phyloP scores from a whole-genome alignment of 2,113 vertebrate genomes.

The Leiothrix lutea region DNA sequence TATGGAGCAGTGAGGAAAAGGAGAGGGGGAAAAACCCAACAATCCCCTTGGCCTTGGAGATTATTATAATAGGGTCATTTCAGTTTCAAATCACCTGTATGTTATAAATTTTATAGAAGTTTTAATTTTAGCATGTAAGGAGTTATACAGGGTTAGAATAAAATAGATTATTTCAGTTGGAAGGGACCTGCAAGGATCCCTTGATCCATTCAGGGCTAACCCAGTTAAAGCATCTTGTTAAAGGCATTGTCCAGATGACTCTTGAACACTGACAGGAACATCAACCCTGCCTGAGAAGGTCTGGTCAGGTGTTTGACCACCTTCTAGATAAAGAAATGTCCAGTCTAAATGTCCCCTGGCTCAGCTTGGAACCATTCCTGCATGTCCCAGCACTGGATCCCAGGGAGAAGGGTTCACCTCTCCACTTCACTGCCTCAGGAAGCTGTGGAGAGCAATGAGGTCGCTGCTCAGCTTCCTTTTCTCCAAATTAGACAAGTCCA shows the following conservation, averaged over 20 bases:
- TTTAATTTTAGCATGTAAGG: background rate
- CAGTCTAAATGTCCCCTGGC: background rate
- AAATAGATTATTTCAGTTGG: background rate
- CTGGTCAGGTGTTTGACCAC: background rate
- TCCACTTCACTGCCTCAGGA: background rate
- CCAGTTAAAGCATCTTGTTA: background rate
- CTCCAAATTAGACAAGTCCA: background rate
- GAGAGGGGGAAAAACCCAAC: fast-evolving
- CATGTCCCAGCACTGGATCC: background rate
- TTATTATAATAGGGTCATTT: background rate
- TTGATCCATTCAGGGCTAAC: background rate
- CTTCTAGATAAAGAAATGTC: background rate
- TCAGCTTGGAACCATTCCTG: background rate
- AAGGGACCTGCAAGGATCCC: background rate
- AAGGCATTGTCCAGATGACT: background rate
- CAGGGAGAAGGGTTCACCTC: background rate
- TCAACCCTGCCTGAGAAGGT: background rate
- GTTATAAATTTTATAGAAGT: background rate
- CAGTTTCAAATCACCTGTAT: background rate
- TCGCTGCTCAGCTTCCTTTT: background rate
- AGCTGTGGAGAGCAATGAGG: background rate
- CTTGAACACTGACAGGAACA: background rate
- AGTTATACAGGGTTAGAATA: background rate
- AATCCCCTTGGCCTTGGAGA: background rate
- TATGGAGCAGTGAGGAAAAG: background rate